These are phyloP conservation scores for Aphelinus atriplicis DNA, from an alignment of 1,140 invertebrate species.

Conservation along the genomic window DNA sequence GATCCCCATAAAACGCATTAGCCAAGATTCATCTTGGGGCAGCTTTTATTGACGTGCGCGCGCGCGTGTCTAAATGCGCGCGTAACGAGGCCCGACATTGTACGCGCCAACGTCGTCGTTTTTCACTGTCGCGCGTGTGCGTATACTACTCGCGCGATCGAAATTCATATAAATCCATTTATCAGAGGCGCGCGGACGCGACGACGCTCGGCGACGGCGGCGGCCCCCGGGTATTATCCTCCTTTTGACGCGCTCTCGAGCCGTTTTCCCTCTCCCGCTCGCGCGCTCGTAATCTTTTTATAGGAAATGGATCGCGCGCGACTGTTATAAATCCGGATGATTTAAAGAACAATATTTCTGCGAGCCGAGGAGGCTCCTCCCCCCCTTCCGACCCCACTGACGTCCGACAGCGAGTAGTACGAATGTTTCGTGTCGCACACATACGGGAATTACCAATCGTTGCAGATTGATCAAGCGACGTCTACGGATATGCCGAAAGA, in stretches of 20 bases:
- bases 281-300: not conserved
- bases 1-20: not conserved
- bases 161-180: slow-evolving; percentile 58
- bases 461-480: no score
- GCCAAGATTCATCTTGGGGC: slow-evolving; percentile 34
- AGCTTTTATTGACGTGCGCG: slow-evolving; percentile 40
- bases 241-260: no score
- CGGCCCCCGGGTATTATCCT: no score
- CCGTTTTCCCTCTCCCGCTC: not conserved
- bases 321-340: slow-evolving; percentile 27
- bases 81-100: slow-evolving; percentile 37
- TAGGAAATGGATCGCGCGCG: not conserved
- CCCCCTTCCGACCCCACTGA: no score
- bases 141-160: slow-evolving; percentile 40
- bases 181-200: slow-evolving; percentile 33
- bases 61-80: slow-evolving; percentile 41
- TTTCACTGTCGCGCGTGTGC: slow-evolving; percentile 14
- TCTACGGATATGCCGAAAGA: no score
- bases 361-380: not conserved
- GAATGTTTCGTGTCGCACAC: no score
- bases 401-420: no score
- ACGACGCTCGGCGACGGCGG: no score
- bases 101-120: slow-evolving; percentile 12
- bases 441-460: no score
- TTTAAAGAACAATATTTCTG: slow-evolving; percentile 31